Base-by-base conservation (phyloP, 2,888 invertebrate species). In the Cataglyphis altisquamis region DNA sequence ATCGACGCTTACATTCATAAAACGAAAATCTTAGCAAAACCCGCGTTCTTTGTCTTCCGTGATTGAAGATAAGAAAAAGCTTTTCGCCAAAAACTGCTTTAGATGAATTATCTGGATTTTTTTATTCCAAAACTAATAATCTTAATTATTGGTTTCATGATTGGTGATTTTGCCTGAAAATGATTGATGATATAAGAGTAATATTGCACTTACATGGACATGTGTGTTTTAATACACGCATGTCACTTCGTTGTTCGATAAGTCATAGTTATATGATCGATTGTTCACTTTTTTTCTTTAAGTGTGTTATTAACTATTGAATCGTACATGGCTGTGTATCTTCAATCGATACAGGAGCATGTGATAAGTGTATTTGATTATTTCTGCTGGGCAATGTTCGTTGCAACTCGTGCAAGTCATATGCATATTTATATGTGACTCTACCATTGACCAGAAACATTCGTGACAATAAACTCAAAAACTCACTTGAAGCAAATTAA, bases 231-330 rank as follows among this genome's bases (percentile, higher is more conserved):
- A 39, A 52, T 41, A 39, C 25, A 62, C 15, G 21, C 36, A 25
- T 36, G 48, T 52, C 36, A 64, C 18, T 57, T 8, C 32, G 57
- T 6, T 21, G 57, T 6, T n/a, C 55, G 21, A 68, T 25, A 70
- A 18, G 18, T 60, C 45, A 21, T 21, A 41, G 70, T 60, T 70
- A 70, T 41, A 45, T 45, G 25, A 70, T 80, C 72, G 60, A 62
- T 70, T 80, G 21, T 4, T 25, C 45, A 78, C 45, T 70, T 70
- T 70, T 12, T 70, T 9, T 25, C n/a, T 3, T 36, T 39, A 60
- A 45, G 18, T 21, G 32, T 6, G 15, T 18, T 21, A 21, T 15
- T 25, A 55, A n/a, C 41, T 21, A 66, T 77, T 64, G 41, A 48
- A 8, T 70, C 25, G 45, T 21, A 3, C 8, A 63, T 63, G 32